A percentile compares a stretch with the other conserved stretches of the same genome.
These are phyloP conservation scores for Sebastes jordani DNA, from an alignment of 2,797 vertebrate species.

Conservation along the genomic window DNA sequence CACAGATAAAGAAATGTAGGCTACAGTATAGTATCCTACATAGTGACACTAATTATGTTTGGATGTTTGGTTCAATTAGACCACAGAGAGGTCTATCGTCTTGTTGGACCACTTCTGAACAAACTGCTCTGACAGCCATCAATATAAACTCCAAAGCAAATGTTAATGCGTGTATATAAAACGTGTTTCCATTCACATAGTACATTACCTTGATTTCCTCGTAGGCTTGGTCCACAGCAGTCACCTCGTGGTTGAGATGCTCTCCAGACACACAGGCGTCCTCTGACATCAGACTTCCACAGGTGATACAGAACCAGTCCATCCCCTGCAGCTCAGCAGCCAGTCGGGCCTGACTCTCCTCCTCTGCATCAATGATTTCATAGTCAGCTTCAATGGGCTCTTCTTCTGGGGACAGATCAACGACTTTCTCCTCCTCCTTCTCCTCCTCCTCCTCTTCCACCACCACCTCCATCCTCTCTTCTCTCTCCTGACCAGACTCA, in stretches of 20 bases:
- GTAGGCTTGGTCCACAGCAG: slow-evolving; percentile 86
- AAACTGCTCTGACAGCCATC: neutral
- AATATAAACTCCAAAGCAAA: neutral
- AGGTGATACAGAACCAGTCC: slow-evolving; percentile 90
- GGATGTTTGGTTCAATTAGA: neutral
- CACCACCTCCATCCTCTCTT: slow-evolving; percentile 49
- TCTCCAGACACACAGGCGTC: slow-evolving; percentile 80
- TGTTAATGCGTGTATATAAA: neutral
- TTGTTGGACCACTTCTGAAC: neutral
- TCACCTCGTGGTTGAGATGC: slow-evolving; percentile 88
- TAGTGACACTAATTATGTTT: too few species aligned
- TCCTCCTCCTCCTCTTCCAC: slow-evolving; percentile 60
- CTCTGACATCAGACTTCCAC: slow-evolving; percentile 86
- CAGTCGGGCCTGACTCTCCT: slow-evolving; percentile 69
- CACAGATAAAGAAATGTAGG: too few species aligned
- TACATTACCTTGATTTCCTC: slow-evolving; percentile 86
- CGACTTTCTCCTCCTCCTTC: slow-evolving; percentile 62
- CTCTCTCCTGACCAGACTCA: slow-evolving; percentile 9
- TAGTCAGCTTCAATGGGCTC: slow-evolving; percentile 80
- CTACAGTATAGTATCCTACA: too few species aligned
- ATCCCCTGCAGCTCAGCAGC: slow-evolving; percentile 83
- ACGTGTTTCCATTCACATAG: neutral
- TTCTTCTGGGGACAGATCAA: slow-evolving; percentile 72
- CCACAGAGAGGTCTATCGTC: neutral
- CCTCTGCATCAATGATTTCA: slow-evolving; percentile 86